Conservation (phyloP, 1,140 invertebrate species). For the Mylabris phalerata region DNA sequence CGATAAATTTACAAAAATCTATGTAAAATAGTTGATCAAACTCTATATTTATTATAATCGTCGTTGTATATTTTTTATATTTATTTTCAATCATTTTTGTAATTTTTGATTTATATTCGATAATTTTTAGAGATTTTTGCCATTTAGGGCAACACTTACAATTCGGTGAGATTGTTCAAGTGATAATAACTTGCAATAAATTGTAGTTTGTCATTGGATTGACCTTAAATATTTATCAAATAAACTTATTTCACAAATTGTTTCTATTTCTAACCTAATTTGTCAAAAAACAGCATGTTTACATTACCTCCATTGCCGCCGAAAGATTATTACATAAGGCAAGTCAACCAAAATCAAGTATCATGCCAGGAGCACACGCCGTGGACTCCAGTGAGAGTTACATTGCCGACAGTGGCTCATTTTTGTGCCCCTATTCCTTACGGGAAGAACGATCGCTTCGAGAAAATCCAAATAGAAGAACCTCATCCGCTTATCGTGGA, state of each 20-base stretch:
- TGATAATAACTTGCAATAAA: conserved; percentile 3
- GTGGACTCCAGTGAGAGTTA: conserved; percentile 25
- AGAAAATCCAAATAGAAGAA: conserved; percentile 8
- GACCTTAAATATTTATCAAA: conserved; percentile 24
- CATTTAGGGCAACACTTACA: too few relatives aligned
- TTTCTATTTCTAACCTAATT: neutral
- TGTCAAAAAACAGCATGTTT: conserved; percentile 27
- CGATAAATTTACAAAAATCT: too few relatives aligned
- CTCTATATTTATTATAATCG: too few relatives aligned
- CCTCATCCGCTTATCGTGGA: conserved; percentile 23
- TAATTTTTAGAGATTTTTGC: too few relatives aligned
- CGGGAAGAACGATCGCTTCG: conserved; percentile 21
- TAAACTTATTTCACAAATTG: conserved; percentile 14
- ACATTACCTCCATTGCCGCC: conserved; percentile 30
- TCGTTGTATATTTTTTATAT: too few relatives aligned
- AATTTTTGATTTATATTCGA: too few relatives aligned
- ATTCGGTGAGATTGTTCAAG: too few relatives aligned
- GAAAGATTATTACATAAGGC: conserved; percentile 34
- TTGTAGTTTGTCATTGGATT: conserved; percentile 24
- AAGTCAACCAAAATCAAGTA: conserved; percentile 21
- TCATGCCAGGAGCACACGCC: conserved; percentile 32
- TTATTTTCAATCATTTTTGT: too few relatives aligned
- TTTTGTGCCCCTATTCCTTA: conserved; percentile 32
- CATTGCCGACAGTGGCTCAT: conserved; percentile 29
- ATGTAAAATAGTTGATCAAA: too few relatives aligned